Conservation (phyloP, 2,113 vertebrate species). For the Pterocles burchelli region DNA sequence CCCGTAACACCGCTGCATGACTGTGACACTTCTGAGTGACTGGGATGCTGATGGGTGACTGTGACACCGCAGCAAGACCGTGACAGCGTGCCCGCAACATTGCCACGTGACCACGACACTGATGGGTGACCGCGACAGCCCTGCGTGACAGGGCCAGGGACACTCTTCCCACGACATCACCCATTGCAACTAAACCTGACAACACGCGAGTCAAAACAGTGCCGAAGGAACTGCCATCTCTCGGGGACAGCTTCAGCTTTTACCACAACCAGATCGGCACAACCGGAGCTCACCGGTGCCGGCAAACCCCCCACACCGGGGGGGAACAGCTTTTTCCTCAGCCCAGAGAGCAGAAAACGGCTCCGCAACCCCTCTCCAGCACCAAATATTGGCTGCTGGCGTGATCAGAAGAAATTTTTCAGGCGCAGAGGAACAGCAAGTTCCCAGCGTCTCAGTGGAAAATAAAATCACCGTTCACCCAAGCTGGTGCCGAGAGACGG, state of each 20-base stretch:
- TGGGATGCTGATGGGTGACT: too few relatives aligned
- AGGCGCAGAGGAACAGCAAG: not conserved
- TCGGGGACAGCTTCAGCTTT: not conserved
- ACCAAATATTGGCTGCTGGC: not conserved
- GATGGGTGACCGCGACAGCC: not conserved
- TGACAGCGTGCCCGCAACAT: not conserved
- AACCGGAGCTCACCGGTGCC: not conserved
- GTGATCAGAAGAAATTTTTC: not conserved
- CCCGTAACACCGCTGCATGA: too few relatives aligned
- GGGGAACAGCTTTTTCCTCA: not conserved
- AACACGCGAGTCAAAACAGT: accelerated
- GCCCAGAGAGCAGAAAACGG: not conserved
- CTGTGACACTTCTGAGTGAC: too few relatives aligned
- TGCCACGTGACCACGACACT: too few relatives aligned
- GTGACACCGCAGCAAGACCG: too few relatives aligned
- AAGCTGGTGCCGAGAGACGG: not conserved
- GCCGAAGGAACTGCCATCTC: accelerated
- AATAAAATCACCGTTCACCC: too few relatives aligned
- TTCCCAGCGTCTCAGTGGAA: too few relatives aligned
- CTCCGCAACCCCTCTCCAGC: accelerated
- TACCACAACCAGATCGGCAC: not conserved
- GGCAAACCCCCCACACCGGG: not conserved
- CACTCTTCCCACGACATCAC: not conserved
- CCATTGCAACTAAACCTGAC: not conserved
- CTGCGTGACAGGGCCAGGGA: not conserved